Evolutionary conservation across 1,140 invertebrate species (phyloP).

Genomic region (Scylla paramamosain): DNA sequence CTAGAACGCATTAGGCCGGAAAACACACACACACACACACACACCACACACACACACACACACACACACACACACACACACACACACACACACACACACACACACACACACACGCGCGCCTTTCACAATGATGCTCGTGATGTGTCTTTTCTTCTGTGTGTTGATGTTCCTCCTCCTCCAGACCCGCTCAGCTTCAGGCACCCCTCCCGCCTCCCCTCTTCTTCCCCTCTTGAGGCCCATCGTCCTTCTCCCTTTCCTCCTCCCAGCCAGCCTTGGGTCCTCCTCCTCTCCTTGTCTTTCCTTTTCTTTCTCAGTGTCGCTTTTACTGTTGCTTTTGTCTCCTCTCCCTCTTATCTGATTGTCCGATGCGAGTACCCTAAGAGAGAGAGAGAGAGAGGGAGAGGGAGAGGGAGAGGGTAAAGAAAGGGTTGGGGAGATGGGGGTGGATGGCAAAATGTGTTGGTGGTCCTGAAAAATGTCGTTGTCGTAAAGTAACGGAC

Average conservation of each 20-base stretch:
- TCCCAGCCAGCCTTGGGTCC: not conserved
- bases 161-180: not conserved
- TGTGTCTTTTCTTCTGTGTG: not conserved
- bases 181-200: too few relatives aligned
- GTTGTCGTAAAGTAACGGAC: conserved; percentile 11
- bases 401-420: not conserved
- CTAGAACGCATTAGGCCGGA: too few relatives aligned
- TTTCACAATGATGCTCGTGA: not conserved
- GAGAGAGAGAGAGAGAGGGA: not conserved
- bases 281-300: not conserved
- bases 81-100: not conserved
- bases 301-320: not conserved
- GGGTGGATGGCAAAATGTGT: not conserved
- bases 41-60: too few relatives aligned
- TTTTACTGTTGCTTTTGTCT: not conserved
- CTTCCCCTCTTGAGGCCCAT: not conserved
- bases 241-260: not conserved
- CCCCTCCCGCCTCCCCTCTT: not conserved
- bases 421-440: not conserved
- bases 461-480: conserved; percentile 4
- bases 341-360: not conserved
- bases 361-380: not conserved
- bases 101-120: not conserved
- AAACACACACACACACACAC: too few relatives aligned
- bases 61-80: too few relatives aligned